Percentiles rank a stretch among this genome's conserved stretches.
phyloP scores from a whole-genome alignment of 2,888 invertebrate genomes.

The Cryptops parisi region DNA sequence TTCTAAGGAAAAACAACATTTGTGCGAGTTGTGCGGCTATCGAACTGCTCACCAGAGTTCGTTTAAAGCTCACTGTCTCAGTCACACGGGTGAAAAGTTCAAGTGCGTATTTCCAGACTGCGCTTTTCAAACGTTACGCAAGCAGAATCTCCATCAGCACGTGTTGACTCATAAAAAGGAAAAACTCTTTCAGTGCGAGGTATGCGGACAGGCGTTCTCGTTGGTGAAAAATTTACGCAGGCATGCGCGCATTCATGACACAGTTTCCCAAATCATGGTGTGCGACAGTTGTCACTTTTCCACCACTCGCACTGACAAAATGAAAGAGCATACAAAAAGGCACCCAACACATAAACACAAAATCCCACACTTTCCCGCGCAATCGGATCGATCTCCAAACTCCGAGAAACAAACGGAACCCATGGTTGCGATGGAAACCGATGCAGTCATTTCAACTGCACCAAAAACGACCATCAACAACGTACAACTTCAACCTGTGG shows the following conservation, averaged over 20 bases:
- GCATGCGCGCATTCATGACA: slow-evolving; percentile 30
- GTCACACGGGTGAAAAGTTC: slow-evolving; percentile 39
- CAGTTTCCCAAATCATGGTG: slow-evolving; percentile 25
- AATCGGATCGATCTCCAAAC: too few relatives aligned
- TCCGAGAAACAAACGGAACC: too few relatives aligned
- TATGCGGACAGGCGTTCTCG: slow-evolving; percentile 42
- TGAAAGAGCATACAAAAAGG: slow-evolving; percentile 38
- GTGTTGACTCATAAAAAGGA: slow-evolving; percentile 41
- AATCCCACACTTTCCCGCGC: too few relatives aligned
- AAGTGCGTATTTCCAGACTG: slow-evolving; percentile 38
- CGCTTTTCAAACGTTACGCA: slow-evolving; percentile 35
- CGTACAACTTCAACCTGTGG: too few relatives aligned
- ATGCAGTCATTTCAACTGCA: too few relatives aligned
- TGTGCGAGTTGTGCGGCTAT: slow-evolving; percentile 44
- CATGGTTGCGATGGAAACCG: too few relatives aligned
- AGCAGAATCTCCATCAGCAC: slow-evolving; percentile 41
- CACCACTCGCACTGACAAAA: slow-evolving; percentile 39
- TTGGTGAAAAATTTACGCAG: slow-evolving; percentile 39
- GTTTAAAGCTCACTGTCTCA: slow-evolving; percentile 38
- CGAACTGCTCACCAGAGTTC: slow-evolving; percentile 42
- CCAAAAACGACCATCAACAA: too few relatives aligned
- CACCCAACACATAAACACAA: slow-evolving; percentile 14
- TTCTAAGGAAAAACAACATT: slow-evolving; percentile 40
- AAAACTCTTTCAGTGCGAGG: slow-evolving; percentile 41
- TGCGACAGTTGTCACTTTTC: slow-evolving; percentile 36